Conservation (phyloP, 2,888 invertebrate species). For the Xylocampa areola region DNA sequence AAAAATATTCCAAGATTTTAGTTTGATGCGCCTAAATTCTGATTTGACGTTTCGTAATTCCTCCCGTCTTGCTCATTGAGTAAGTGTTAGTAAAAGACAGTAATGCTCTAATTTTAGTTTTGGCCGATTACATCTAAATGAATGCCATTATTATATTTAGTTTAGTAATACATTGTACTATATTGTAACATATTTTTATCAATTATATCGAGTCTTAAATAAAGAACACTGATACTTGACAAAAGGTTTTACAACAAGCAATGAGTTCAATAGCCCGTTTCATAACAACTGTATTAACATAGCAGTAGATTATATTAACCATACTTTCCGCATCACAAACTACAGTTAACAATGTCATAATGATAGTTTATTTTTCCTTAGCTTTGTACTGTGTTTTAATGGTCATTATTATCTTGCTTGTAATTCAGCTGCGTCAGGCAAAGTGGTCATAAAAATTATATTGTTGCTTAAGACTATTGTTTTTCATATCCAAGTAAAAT, state of each 20-base stretch:
- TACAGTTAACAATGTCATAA: neutral
- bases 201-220: constrained; percentile 5
- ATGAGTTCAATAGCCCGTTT: constrained; percentile 10
- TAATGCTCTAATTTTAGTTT: no score
- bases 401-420: neutral
- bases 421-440: constrained; percentile 10
- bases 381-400: constrained; percentile 10
- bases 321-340: constrained; percentile 16
- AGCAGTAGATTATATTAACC: constrained; percentile 1
- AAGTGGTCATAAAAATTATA: constrained; percentile 2
- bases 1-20: no score
- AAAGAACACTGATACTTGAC: neutral
- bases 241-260: neutral
- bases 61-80: no score
- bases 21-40: no score
- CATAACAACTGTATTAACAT: constrained; percentile 18
- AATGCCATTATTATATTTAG: no score
- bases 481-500: constrained; percentile 1
- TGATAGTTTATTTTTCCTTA: constrained; percentile 8
- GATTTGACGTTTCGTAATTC: no score
- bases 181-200: neutral
- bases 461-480: neutral
- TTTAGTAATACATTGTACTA: no score
- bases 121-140: no score
- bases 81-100: no score